Percentiles rank a stretch among this genome's conserved stretches.
Conservation (phyloP, 2,113 vertebrate species). For the Ia io region DNA sequence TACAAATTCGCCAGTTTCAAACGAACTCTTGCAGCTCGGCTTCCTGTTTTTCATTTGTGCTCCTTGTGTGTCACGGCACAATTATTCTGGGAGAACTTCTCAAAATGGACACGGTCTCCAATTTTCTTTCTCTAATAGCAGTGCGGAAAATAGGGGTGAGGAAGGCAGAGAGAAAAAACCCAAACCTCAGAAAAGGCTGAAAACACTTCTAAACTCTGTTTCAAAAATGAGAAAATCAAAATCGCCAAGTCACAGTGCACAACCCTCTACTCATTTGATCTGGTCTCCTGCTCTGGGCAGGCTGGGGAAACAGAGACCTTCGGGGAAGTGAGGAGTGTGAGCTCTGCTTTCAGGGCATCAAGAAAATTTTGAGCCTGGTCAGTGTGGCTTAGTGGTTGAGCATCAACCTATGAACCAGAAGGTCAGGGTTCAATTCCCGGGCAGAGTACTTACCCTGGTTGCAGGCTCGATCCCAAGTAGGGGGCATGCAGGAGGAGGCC, state of each 20-base stretch:
- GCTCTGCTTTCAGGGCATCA: neutral
- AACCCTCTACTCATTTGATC: neutral
- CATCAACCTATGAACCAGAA: too few species aligned
- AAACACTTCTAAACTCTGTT: constrained; percentile 44
- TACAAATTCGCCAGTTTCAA: constrained; percentile 47
- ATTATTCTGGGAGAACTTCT: constrained; percentile 65
- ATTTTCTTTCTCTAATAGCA: constrained; percentile 72
- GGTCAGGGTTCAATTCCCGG: too few species aligned
- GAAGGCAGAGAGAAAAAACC: constrained; percentile 40
- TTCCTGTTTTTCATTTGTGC: constrained; percentile 66
- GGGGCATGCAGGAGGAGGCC: too few species aligned
- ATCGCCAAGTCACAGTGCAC: neutral
- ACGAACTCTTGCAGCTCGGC: constrained; percentile 53
- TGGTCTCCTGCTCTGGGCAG: neutral
- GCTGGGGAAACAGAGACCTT: neutral
- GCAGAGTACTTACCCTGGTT: too few species aligned
- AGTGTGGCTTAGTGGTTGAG: too few species aligned
- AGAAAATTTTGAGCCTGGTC: neutral
- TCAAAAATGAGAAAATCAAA: constrained; percentile 43
- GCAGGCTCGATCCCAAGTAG: too few species aligned
- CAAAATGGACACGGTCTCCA: constrained; percentile 55
- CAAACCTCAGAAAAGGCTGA: constrained; percentile 68
- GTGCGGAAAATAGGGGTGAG: constrained; percentile 45
- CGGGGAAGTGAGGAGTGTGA: neutral
- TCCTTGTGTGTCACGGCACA: constrained; percentile 25